Base-by-base conservation (phyloP, 2,113 vertebrate genomes). In the Ahaetulla prasina region DNA sequence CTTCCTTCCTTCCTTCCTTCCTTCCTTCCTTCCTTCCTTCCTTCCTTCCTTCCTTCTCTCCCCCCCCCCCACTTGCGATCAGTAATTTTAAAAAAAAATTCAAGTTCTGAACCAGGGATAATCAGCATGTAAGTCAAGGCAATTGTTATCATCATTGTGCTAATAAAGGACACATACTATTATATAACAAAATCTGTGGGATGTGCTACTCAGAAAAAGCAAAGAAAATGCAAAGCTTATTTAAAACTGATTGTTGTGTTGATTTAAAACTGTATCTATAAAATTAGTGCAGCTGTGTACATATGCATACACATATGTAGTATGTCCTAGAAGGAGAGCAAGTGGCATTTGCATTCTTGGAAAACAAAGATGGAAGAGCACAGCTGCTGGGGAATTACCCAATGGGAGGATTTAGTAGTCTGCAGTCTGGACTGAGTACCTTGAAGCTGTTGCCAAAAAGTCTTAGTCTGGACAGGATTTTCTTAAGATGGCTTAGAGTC, bases 41-140 rank as follows among this genome's bases (percentile, higher is more conserved):
- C 47, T 49, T 49, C 47, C 10, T 50, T 50, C 50, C 10, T 53
- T 53, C 52, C 2, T 53, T 53, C 52, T 1, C 3, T 52, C 2
- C 14, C 52, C 52, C 14, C 14, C 0, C 52, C 14, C 50, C 0
- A 0, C 0, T 47, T 16, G 0, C 8, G 8, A n/a, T n/a, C 30
- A n/a, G 12, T 68, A 68, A 68, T n/a, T 68, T 35, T 7, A 8
- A 35, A 74, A 68, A 74, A 74, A 2, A 35, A 14, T 74, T 4
- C 63, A n/a, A 74, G n/a, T 80, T 80, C 7, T 80, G 35, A 80
- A 39, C n/a, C 14, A 18, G n/a, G 12, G 63, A 16, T n/a, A 68
- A 9, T 80, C 68, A 39, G 68, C 68, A 80, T 80, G 16, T 16
- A n/a, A 68, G 30, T n/a, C 7, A 39, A 80, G 16, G n/a, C 68